phyloP scores from a whole-genome alignment of 2,888 invertebrate species.

The Sialis lutaria region DNA sequence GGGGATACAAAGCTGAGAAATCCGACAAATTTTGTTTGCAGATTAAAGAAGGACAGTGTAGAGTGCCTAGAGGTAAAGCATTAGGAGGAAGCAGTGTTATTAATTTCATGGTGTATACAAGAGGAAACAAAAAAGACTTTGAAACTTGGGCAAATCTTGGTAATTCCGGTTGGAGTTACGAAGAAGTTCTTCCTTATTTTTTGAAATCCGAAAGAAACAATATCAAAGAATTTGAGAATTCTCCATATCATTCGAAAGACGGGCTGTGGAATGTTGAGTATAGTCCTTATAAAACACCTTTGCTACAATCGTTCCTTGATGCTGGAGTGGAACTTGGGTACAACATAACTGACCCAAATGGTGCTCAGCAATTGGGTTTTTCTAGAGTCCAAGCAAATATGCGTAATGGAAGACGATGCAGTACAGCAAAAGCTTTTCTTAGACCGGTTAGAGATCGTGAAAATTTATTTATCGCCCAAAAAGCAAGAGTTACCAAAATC shows the following conservation, averaged over 20 bases:
- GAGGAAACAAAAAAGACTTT: constrained; percentile 66
- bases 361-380: constrained; percentile 43
- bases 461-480: constrained; percentile 55
- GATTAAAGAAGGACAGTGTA: constrained; percentile 36
- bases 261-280: constrained; percentile 54
- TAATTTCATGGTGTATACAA: constrained; percentile 70
- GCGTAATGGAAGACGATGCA: constrained; percentile 54
- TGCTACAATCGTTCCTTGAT: constrained; percentile 44
- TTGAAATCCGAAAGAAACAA: constrained; percentile 57
- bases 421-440: constrained; percentile 66
- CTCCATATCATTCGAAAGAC: constrained; percentile 42
- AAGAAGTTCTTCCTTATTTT: constrained; percentile 58
- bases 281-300: constrained; percentile 41
- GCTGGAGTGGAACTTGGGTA: constrained; percentile 55
- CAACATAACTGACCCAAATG: constrained; percentile 52
- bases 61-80: constrained; percentile 60
- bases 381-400: constrained; percentile 54
- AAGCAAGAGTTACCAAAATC: constrained; percentile 48
- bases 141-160: constrained; percentile 67
- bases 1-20: constrained; percentile 56
- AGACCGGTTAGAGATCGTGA: constrained; percentile 40
- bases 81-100: constrained; percentile 70
- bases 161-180: constrained; percentile 65
- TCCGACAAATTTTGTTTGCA: constrained; percentile 28
- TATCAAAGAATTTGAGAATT: constrained; percentile 36